Evolutionary conservation across 2,797 vertebrate species (phyloP).

Genomic region (Apogon talboti): DNA sequence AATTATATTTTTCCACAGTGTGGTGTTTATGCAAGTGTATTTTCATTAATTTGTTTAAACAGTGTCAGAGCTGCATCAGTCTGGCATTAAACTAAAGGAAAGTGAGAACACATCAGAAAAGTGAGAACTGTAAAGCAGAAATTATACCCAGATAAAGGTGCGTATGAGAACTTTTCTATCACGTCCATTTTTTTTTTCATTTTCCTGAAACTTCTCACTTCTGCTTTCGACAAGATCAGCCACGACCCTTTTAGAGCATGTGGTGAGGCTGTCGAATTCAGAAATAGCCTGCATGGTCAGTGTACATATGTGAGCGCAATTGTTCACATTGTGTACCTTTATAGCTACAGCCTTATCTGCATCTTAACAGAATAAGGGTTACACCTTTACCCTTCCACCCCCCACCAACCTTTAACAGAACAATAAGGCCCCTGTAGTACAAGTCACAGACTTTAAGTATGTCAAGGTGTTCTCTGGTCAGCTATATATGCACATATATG

Average conservation of each 20-base stretch:
- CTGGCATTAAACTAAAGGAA: too few species aligned
- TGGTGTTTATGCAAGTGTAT: neutral
- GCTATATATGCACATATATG: neutral
- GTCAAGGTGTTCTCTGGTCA: constrained; percentile 32
- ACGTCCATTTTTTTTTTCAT: constrained; percentile 75
- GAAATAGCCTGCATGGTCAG: constrained; percentile 84
- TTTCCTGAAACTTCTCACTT: constrained; percentile 89
- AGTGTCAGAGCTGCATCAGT: neutral
- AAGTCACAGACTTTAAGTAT: constrained; percentile 27
- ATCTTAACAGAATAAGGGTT: constrained; percentile 70
- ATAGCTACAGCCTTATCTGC: constrained; percentile 80
- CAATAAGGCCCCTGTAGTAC: constrained; percentile 51
- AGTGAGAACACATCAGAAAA: too few species aligned
- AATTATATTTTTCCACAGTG: constrained; percentile 15
- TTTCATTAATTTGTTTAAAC: constrained; percentile 1
- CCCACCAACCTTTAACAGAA: constrained; percentile 52
- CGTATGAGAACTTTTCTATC: constrained; percentile 72
- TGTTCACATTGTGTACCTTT: constrained; percentile 79
- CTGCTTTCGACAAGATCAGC: constrained; percentile 85
- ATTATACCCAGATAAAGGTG: constrained; percentile 47
- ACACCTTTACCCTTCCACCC: constrained; percentile 56
- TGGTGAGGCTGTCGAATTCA: constrained; percentile 81
- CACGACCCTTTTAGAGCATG: constrained; percentile 79
- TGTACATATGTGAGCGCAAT: constrained; percentile 80
- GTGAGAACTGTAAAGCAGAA: constrained; percentile 11